phyloP scores from a whole-genome alignment of 2,888 invertebrate species.

The Tachina grossa region DNA sequence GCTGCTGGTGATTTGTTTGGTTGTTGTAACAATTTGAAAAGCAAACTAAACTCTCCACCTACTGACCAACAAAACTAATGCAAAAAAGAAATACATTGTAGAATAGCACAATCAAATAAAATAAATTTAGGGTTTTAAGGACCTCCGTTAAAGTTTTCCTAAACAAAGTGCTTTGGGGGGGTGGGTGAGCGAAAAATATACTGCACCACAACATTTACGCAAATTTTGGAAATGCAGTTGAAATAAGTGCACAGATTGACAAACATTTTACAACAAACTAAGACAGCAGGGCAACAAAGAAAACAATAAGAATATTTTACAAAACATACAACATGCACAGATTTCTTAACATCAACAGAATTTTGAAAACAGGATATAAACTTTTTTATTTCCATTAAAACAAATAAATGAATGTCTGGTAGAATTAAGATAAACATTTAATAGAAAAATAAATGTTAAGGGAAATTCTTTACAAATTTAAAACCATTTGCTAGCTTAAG shows the following conservation, averaged over 20 bases:
- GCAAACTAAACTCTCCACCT: neutral
- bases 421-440: slow-evolving; percentile 61
- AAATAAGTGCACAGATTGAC: slow-evolving; percentile 70
- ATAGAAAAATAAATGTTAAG: slow-evolving; percentile 14
- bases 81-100: slow-evolving; percentile 8
- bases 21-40: slow-evolving; percentile 35
- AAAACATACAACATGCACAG: slow-evolving; percentile 49
- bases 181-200: neutral
- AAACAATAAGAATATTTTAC: slow-evolving; percentile 50
- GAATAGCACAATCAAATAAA: neutral
- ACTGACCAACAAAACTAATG: neutral
- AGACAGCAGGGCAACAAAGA: slow-evolving; percentile 29
- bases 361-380: slow-evolving; percentile 56
- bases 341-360: slow-evolving; percentile 50
- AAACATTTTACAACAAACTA: slow-evolving; percentile 65
- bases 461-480: slow-evolving; percentile 5
- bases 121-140: slow-evolving; percentile 2
- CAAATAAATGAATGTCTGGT: slow-evolving; percentile 63
- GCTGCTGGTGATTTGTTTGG: neutral
- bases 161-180: neutral
- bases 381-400: slow-evolving; percentile 39
- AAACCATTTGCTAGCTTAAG: neutral
- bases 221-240: slow-evolving; percentile 55
- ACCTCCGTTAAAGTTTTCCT: neutral
- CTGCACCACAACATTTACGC: slow-evolving; percentile 30